Conservation (phyloP, 2,113 vertebrate genomes). For the Piprites chloris region DNA sequence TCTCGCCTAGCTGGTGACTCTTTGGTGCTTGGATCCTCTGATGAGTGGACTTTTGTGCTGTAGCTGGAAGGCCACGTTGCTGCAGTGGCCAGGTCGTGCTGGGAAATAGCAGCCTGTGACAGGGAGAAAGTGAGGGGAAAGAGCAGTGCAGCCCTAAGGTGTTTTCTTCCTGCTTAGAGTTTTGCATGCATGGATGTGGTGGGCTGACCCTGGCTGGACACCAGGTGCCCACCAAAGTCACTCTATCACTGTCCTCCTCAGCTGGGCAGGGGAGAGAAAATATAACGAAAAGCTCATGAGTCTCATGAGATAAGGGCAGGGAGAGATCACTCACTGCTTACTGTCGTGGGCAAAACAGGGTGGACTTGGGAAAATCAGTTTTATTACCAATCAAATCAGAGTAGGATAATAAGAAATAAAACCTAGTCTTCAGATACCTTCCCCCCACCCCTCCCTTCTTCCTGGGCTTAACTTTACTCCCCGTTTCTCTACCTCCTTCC, state of each 20-base stretch:
- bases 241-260: neutral
- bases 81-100: neutral
- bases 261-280: neutral
- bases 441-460: neutral
- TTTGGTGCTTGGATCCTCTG: neutral
- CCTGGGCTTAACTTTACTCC: neutral
- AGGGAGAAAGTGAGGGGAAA: neutral
- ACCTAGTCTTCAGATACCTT: neutral
- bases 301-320: neutral
- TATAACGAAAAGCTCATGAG: too few relatives aligned
- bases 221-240: neutral
- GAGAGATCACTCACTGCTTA: neutral
- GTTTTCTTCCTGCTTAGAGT: neutral
- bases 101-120: neutral
- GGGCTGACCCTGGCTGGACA: neutral
- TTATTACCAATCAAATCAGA: neutral
- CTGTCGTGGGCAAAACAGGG: neutral
- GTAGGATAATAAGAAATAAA: neutral
- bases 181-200: neutral
- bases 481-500: neutral
- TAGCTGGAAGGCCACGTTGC: neutral
- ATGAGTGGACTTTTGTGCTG: neutral
- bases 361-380: neutral
- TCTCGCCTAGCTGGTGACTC: too few relatives aligned
- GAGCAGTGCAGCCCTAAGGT: neutral